phyloP scores from a whole-genome alignment of 2,113 vertebrate genomes.

The Anser cygnoides region DNA sequence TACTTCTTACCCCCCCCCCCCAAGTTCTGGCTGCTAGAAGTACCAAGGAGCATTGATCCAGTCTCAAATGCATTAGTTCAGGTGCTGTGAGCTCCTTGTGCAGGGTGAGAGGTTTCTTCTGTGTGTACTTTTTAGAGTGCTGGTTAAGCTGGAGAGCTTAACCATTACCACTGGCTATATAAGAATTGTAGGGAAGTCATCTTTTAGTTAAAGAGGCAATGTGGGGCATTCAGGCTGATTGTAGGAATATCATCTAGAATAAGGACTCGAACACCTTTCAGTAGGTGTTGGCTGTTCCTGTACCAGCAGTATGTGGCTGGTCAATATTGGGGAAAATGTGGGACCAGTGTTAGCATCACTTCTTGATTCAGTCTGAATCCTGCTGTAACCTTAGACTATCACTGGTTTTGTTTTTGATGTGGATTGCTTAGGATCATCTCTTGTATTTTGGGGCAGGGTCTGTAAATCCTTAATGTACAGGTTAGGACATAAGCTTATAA shows the following conservation, averaged over 20 bases:
- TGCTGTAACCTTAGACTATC: not conserved
- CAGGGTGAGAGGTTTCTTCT: not conserved
- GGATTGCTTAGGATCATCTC: not conserved
- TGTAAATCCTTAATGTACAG: not conserved
- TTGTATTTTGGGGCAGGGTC: not conserved
- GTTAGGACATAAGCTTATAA: not conserved
- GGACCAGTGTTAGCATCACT: accelerated
- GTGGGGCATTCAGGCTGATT: not conserved
- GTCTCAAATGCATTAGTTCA: not conserved
- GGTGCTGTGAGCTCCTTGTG: not conserved
- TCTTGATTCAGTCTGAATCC: not conserved
- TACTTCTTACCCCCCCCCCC: not conserved
- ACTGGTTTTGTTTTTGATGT: not conserved
- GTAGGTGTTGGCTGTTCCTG: not conserved
- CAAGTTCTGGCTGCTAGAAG: not conserved
- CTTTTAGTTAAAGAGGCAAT: not conserved
- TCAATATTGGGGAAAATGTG: not conserved
- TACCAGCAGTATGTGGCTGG: not conserved
- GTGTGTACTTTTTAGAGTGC: not conserved
- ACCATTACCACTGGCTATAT: not conserved
- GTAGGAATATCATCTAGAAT: not conserved
- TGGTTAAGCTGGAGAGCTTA: not conserved
- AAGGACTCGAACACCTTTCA: too few relatives aligned
- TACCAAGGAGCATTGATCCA: not conserved
- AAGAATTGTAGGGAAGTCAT: not conserved